Evolutionary conservation across 2,113 vertebrate species (phyloP), one percentile per base, ranked within the genome.

Genomic region (Cephalopterus ornatus): DNA sequence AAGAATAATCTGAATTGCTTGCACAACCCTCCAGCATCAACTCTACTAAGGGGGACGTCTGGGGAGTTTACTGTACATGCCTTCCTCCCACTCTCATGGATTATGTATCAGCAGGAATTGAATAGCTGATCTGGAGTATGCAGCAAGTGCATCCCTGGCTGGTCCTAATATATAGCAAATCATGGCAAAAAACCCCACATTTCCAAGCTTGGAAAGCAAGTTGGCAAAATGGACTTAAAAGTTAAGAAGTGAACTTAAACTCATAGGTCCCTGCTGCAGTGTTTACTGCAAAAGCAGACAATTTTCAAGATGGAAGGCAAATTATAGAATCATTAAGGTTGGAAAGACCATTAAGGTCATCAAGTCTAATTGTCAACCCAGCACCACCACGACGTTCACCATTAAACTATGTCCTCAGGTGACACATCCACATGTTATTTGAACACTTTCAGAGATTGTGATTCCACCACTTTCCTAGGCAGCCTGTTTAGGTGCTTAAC

Each of bases 151-250:
- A 59, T 50, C 23, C 22, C 35, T 28, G 12, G 5, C 11, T 59
- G 13, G 15, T 86, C 26, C 35, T 76, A 46, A 41, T 41, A 30
- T 23, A 35, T 5, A 55, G 16, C 8, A 86, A 68, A 76, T 41
- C 3, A 4, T 3, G 12, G 28, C 0, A 11, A 67, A 94, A 26
- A 4, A 3, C 5, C 11, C 0, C n/a, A 18, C 0, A 4, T 20
- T 52, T 46, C 58, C 9, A 26, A 59, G 47, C 14, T 47, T 39
- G 11, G 33, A 76, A 59, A 68, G 35, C 37, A 80, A 47, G 41
- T 1, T 18, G 56, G 13, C 2, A 75, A 78, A 58, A 83, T 10
- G 17, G 23, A 68, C 35, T 44, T 52, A 47, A 76, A 76, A 35
- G 21, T 30, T 28, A 39, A 37, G 16, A 52, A 76, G 22, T 16